Evolutionary conservation across 2,888 invertebrate species (phyloP).

Genomic region (Mayetiola destructor): DNA sequence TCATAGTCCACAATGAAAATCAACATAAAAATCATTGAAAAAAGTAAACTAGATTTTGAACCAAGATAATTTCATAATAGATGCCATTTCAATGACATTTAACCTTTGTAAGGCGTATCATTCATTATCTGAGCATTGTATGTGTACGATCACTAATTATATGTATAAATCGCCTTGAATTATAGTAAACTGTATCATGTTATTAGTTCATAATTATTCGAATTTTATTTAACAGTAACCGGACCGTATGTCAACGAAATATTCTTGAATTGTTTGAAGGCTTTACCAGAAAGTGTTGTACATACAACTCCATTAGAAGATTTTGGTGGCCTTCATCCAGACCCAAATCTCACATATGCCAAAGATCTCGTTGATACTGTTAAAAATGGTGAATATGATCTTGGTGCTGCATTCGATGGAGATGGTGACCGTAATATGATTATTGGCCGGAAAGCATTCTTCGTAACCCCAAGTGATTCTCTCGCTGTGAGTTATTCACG

Average conservation of each 20-base stretch:
- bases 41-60: background rate
- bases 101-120: too few relatives aligned
- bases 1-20: background rate
- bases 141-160: too few relatives aligned
- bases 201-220: slow-evolving; percentile 36
- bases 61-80: background rate
- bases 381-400: slow-evolving; percentile 42
- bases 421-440: slow-evolving; percentile 99
- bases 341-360: slow-evolving; percentile 90
- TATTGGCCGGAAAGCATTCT: slow-evolving; percentile 86
- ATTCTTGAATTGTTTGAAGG: slow-evolving; percentile 73
- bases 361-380: slow-evolving; percentile 60
- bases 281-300: slow-evolving; percentile 52
- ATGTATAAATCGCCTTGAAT: too few relatives aligned
- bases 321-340: slow-evolving; percentile 93
- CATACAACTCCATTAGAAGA: slow-evolving; percentile 75
- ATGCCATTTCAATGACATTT: too few relatives aligned
- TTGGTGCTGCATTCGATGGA: slow-evolving; percentile 97
- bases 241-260: slow-evolving; percentile 88
- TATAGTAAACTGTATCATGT: too few relatives aligned
- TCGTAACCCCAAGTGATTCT: slow-evolving; percentile 95
- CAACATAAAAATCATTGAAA: background rate
- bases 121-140: too few relatives aligned
- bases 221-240: slow-evolving; percentile 48
- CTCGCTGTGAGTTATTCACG: slow-evolving; percentile 54